A percentile compares a stretch with the other conserved stretches of the same genome.
phyloP scores from a whole-genome alignment of 2,113 vertebrate genomes.

The Lycaon pictus region DNA sequence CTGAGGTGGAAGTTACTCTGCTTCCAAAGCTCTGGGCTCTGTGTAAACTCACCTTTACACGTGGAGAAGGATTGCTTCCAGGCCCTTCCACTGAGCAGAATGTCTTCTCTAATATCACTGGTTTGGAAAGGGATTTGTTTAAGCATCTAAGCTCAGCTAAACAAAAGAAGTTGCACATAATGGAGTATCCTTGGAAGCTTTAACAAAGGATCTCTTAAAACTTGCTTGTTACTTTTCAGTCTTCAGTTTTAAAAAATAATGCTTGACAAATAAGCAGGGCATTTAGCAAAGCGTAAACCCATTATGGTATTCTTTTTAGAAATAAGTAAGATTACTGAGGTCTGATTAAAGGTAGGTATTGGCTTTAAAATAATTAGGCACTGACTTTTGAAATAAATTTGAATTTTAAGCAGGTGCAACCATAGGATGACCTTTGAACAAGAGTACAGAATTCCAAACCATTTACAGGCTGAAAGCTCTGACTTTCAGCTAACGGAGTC shows the following conservation, averaged over 20 bases:
- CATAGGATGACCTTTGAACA: slow-evolving; percentile 42
- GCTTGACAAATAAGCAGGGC: neutral
- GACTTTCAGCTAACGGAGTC: slow-evolving; percentile 45
- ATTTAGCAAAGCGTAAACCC: neutral
- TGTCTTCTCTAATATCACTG: neutral
- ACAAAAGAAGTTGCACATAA: neutral
- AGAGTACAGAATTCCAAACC: slow-evolving; percentile 63
- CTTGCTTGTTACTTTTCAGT: neutral
- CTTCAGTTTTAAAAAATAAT: neutral
- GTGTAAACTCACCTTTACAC: neutral
- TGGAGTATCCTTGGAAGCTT: neutral
- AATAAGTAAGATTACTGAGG: neutral
- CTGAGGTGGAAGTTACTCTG: neutral
- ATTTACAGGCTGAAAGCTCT: slow-evolving; percentile 52
- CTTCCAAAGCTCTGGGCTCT: neutral
- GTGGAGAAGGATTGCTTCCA: neutral
- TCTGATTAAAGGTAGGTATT: neutral
- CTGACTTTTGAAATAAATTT: neutral
- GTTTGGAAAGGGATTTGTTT: neutral
- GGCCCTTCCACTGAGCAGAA: neutral
- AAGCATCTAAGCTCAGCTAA: neutral
- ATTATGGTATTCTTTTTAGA: neutral
- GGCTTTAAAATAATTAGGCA: slow-evolving; percentile 12
- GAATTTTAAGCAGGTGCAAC: neutral
- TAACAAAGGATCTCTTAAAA: neutral